These are phyloP conservation scores for Tetanocera ferruginea DNA, from an alignment of 2,888 invertebrate genomes.

Conservation along the genomic window DNA sequence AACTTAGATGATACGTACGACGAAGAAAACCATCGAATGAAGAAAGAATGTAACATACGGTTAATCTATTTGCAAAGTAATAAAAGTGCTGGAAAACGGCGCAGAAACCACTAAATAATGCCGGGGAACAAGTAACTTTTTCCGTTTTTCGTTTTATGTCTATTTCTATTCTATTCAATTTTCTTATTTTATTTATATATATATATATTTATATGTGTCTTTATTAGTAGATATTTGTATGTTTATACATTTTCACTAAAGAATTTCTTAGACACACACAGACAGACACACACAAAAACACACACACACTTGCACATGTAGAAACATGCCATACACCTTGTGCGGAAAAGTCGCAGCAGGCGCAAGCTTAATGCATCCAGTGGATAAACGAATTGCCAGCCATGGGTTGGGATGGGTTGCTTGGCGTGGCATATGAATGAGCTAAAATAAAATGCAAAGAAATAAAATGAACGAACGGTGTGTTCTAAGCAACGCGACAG, in stretches of 20 bases:
- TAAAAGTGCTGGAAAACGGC: slow-evolving; percentile 28
- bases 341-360: not conserved
- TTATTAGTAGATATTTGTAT: not conserved
- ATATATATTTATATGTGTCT: not conserved
- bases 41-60: slow-evolving; percentile 6
- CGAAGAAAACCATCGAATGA: not conserved
- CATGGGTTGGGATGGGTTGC: not conserved
- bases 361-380: not conserved
- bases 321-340: not conserved
- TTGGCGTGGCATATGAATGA: not conserved
- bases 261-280: not conserved
- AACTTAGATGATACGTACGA: not conserved
- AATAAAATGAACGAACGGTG: not conserved
- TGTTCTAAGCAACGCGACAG: not conserved
- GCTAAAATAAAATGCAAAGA: not conserved
- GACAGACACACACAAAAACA: not conserved
- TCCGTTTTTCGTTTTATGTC: not conserved
- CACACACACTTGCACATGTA: not conserved
- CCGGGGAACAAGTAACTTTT: not conserved
- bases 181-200: not conserved
- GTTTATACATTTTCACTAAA: not conserved
- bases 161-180: slow-evolving; percentile 3
- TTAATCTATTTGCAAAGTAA: slow-evolving; percentile 33
- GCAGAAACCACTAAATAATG: slow-evolving; percentile 1
- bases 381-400: not conserved